These are phyloP conservation scores for Atta texana DNA, from an alignment of 1,140 invertebrate genomes.

Conservation along the genomic window DNA sequence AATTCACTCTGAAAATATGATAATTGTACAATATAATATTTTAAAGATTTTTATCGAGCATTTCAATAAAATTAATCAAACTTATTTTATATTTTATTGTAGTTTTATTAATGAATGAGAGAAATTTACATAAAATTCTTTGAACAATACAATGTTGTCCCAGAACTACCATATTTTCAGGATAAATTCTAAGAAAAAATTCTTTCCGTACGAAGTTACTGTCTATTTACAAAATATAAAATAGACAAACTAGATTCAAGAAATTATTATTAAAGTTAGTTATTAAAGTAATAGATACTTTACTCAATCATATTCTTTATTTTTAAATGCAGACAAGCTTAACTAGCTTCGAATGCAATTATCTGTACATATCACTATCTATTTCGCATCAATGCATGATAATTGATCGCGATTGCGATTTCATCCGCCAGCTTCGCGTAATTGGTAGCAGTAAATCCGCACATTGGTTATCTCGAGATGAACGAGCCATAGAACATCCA, in stretches of 20 bases:
- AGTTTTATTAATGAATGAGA: too few relatives aligned
- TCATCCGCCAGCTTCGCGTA: conserved; percentile 20
- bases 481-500: conserved; percentile 46
- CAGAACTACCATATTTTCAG: too few relatives aligned
- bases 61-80: too few relatives aligned
- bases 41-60: too few relatives aligned
- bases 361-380: neutral
- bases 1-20: too few relatives aligned
- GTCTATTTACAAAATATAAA: neutral
- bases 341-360: neutral
- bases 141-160: too few relatives aligned
- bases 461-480: conserved; percentile 14
- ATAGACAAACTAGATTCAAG: neutral
- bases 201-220: neutral
- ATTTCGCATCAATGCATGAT: neutral
- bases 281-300: neutral
- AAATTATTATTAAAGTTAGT: too few relatives aligned
- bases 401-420: conserved; percentile 16
- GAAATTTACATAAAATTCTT: too few relatives aligned
- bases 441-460: conserved; percentile 46
- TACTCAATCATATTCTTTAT: neutral
- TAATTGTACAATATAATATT: too few relatives aligned
- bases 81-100: too few relatives aligned
- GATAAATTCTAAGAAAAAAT: too few relatives aligned
- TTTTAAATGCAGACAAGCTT: neutral